phyloP scores from a whole-genome alignment of 2,113 vertebrate species.

The Microcebus tavaratra region DNA sequence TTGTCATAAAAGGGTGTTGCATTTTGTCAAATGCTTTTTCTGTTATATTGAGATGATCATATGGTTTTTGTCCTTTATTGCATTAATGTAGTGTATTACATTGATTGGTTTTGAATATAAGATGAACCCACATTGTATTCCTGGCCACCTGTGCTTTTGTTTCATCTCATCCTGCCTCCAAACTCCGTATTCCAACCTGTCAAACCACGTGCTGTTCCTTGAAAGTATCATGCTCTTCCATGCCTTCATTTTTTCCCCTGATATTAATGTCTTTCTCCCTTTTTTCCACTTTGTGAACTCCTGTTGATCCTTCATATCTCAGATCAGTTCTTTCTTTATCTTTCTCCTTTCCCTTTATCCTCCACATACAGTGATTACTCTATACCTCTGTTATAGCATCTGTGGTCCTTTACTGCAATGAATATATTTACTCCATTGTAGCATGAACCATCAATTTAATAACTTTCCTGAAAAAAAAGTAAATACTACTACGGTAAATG shows the following conservation, averaged over 20 bases:
- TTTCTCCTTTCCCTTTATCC: background rate
- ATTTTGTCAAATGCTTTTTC: constrained; percentile 18
- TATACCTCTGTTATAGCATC: background rate
- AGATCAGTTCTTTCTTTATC: background rate
- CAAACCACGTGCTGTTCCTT: background rate
- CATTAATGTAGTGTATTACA: background rate
- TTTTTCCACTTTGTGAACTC: background rate
- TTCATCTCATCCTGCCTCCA: background rate
- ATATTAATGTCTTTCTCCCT: background rate
- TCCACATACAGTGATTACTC: background rate
- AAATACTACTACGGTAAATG: background rate
- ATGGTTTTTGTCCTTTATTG: background rate
- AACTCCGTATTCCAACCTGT: background rate
- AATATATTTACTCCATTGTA: background rate
- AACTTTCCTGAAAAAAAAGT: background rate
- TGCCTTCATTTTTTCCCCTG: background rate
- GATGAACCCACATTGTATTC: background rate
- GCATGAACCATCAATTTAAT: background rate
- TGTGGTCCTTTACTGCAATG: background rate
- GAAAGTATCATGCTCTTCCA: background rate
- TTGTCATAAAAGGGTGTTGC: background rate
- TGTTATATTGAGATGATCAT: background rate
- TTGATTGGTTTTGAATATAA: background rate
- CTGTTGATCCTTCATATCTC: background rate
- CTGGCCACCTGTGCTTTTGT: background rate